phyloP scores from a whole-genome alignment of 2,113 vertebrate genomes.

The Spea multiplicata region DNA sequence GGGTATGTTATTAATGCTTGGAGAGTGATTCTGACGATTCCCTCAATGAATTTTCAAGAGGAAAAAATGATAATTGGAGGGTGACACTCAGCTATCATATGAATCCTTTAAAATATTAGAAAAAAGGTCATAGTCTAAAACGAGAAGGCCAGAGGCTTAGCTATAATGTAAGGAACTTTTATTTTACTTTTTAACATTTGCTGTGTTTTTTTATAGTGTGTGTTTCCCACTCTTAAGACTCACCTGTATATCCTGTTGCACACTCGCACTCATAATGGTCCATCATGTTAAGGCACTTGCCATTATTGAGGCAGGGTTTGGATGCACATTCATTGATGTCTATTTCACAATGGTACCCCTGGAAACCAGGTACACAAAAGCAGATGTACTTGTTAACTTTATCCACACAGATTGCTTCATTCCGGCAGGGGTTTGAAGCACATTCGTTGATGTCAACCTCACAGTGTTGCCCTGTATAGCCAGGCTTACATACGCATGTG shows the following conservation, averaged over 20 bases:
- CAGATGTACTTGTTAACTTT: slow-evolving; percentile 72
- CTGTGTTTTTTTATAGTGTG: not conserved
- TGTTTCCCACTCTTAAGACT: not conserved
- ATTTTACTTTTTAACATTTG: too few species aligned
- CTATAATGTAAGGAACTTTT: too few species aligned
- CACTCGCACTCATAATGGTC: slow-evolving; percentile 84
- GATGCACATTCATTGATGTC: slow-evolving; percentile 97
- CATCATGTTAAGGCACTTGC: slow-evolving; percentile 81
- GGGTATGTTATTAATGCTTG: too few species aligned
- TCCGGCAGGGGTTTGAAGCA: slow-evolving; percentile 77
- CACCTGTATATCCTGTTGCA: slow-evolving; percentile 81
- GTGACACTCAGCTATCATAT: too few species aligned
- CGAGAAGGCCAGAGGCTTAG: too few species aligned
- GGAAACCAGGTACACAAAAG: slow-evolving; percentile 95
- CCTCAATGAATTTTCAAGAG: too few species aligned
- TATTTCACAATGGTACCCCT: slow-evolving; percentile 87
- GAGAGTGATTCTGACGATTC: too few species aligned
- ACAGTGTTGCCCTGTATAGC: slow-evolving; percentile 75
- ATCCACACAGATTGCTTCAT: slow-evolving; percentile 87
- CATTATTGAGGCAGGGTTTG: slow-evolving; percentile 81
- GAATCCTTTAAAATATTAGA: too few species aligned
- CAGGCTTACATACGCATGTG: slow-evolving; percentile 75
- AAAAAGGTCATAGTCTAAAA: too few species aligned
- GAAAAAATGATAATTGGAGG: too few species aligned
- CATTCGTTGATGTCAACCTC: slow-evolving; percentile 73